Base-by-base conservation (phyloP, 2,797 vertebrate species). In the Ficedula albicollis region DNA sequence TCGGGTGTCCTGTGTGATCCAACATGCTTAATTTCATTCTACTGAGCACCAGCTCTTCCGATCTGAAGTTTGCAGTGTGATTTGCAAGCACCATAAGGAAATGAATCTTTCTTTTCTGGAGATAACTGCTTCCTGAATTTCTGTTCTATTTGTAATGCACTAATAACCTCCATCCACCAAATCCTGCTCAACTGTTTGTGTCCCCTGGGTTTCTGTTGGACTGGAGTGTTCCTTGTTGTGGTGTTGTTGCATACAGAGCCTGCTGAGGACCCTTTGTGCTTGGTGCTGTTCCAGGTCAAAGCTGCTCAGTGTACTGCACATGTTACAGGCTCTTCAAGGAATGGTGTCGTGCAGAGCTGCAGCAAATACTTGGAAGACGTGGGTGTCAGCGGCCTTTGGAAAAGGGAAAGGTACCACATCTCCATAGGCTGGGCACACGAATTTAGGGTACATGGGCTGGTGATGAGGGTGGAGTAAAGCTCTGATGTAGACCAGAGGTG, bases 1-100 rank as follows among this genome's bases (percentile, higher is more conserved):
- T 97, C 94, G 95, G 95, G 96, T 96, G 95, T 96, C 93, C 93
- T 95, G 82, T 95, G 94, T 96, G 95, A 96, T 96, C 93, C 94
- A 97, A 84, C 93, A 93, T 87, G 86, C 86, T 90, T 96, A 95
- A 96, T 96, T 96, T 96, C 88, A 93, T 97, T 96, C 84, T 84
- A 29, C 74, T n/a, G 93, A 94, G 95, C 93, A 82, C 92, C 86
- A 90, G 92, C 88, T 94, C 92, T 96, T 90, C 90, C 64, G 78
- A 95, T 94, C 86, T 94, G 93, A 90, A 95, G 77, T 80, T 92
- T 87, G 84, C 77, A 76, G 88, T 85, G 93, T 52, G 88, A 91
- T 95, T 95, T 96, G 93, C 91, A 80, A 92, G 88, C 93, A 89
- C 75, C 84, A 76, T 55, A 80, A 95, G 94, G 96, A 95, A 97